Base-by-base conservation (phyloP, 2,888 invertebrate species). In the Crossocerus cetratus region DNA sequence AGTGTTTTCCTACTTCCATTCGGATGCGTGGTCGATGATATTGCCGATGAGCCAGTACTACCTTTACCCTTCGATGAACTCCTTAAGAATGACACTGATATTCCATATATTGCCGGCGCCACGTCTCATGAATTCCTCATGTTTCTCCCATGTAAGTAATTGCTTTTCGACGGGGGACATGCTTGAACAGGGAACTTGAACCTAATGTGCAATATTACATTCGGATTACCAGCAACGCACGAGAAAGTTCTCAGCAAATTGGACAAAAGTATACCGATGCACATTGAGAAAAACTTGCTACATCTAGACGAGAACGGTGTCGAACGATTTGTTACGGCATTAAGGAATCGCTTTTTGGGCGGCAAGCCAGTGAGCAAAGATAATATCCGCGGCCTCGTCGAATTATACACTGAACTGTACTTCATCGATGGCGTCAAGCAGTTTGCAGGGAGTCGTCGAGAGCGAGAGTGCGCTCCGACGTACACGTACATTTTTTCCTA, bases 401-500 rank as follows among this genome's bases (percentile, higher is more conserved):
- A 92, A 74, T 90, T 93, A 59, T 89, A 92, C 55, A 90, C 91
- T 3, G 93, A 94, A 76, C 90, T 91, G 0, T 91, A 91, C 77
- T 92, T 92, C 72, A 77, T 90, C 1, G 90, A 91, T 4, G 91
- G 91, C 0, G 83, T 90, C 43, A 89, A 89, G 71, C 86, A 89
- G 5, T 84, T 91, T n/a, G 86, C 90, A 1, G 84, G 81, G 54
- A 78, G 91, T 23, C 90, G 91, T 49, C 86, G 90, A 0, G 90
- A 90, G 74, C 82, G 88, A 43, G 90, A 86, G 59, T 83, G 21
- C 0, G 56, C 91, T 1, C 91, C 92, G 0, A 91, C 93, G 0
- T 94, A 92, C 80, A 91, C 93, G 8, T 94, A 93, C 77, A 91
- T 92, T 66, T 93, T 93, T 83, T 89, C 92, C 0, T 93, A 93